Conservation (phyloP, 2,797 vertebrate genomes). For the Xiphophorus birchmanni region DNA sequence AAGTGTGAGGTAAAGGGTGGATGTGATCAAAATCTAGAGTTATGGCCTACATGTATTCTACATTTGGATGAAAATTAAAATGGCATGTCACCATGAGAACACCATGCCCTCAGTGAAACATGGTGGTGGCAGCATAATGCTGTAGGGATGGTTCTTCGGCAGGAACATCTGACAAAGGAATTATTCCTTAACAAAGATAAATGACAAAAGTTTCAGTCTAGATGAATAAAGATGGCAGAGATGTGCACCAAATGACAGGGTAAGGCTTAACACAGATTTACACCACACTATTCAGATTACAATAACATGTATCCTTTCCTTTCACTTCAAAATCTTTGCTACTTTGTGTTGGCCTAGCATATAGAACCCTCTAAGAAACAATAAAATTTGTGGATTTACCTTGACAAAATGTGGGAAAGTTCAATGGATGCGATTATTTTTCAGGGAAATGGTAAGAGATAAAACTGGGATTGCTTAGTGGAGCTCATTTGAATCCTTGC, state of each 20-base stretch:
- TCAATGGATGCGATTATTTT: background rate
- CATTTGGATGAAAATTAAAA: background rate
- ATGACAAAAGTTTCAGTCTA: background rate
- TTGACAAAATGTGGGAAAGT: background rate
- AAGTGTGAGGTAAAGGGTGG: background rate
- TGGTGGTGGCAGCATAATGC: background rate
- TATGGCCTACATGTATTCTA: background rate
- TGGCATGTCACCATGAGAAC: background rate
- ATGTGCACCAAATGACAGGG: background rate
- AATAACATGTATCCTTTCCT: background rate
- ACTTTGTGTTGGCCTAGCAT: background rate
- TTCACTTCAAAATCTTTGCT: background rate
- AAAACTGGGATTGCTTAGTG: constrained; percentile 85
- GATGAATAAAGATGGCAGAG: background rate
- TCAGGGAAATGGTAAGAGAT: constrained; percentile 68
- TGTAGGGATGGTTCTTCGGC: background rate
- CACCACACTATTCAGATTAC: background rate
- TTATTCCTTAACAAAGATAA: background rate
- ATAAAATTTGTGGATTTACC: background rate
- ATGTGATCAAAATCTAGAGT: background rate
- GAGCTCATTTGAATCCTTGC: constrained; percentile 86
- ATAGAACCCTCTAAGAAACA: background rate
- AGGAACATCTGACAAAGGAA: background rate
- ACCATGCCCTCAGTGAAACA: background rate
- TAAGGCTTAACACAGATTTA: background rate